These are phyloP conservation scores for Euthynnus affinis DNA, from an alignment of 2,797 vertebrate genomes.

Conservation along the genomic window DNA sequence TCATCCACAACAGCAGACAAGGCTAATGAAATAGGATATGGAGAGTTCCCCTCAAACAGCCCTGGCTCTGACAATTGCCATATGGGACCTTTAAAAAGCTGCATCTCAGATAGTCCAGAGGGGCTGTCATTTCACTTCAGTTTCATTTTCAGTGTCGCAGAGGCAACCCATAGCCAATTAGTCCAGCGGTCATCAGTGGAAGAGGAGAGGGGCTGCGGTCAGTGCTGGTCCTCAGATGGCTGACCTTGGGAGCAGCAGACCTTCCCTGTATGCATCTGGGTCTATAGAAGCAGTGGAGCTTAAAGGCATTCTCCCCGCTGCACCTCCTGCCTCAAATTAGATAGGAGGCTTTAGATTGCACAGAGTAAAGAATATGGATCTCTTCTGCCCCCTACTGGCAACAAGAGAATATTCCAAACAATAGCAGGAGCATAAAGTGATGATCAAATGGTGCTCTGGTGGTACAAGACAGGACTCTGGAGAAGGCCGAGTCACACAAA, in stretches of 20 bases:
- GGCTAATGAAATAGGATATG: constrained; percentile 70
- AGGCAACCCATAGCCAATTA: constrained; percentile 72
- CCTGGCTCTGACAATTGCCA: constrained; percentile 67
- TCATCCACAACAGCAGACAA: constrained; percentile 66
- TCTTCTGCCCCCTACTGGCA: constrained; percentile 79
- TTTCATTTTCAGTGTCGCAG: constrained; percentile 65
- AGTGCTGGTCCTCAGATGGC: constrained; percentile 66
- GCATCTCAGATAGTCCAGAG: constrained; percentile 57
- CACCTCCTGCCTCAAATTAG: constrained; percentile 61
- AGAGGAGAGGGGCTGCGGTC: constrained; percentile 60
- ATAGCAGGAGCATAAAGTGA: constrained; percentile 27
- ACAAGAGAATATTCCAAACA: not conserved
- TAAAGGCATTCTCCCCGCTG: constrained; percentile 54
- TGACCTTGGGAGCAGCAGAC: constrained; percentile 68
- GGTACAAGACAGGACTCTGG: constrained; percentile 21
- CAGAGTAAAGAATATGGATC: constrained; percentile 47
- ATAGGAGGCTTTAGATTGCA: constrained; percentile 41
- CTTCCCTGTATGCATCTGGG: constrained; percentile 61
- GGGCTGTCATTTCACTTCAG: constrained; percentile 62
- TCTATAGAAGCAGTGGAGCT: constrained; percentile 63
- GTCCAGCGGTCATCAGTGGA: constrained; percentile 57
- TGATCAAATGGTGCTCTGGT: constrained; percentile 23
- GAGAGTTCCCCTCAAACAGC: constrained; percentile 64
- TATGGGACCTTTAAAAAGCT: constrained; percentile 74
- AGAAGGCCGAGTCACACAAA: constrained; percentile 19